phyloP scores from a whole-genome alignment of 2,797 vertebrate genomes.

The Meda fulgida region DNA sequence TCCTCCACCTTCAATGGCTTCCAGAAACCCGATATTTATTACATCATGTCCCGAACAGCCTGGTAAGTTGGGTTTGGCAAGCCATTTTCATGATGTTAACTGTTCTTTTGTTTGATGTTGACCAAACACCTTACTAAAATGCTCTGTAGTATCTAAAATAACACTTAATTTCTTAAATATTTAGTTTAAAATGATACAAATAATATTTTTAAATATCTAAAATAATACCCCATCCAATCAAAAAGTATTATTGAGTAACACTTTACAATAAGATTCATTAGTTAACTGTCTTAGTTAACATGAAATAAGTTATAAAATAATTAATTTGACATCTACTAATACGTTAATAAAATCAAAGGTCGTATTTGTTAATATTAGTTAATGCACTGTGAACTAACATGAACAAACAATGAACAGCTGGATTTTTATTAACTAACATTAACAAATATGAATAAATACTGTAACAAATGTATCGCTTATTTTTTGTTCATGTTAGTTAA shows the following conservation, averaged over 20 bases:
- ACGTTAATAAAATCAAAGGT: no score
- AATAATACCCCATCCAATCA: neutral
- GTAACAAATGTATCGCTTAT: no score
- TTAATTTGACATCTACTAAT: no score
- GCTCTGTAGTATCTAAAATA: neutral
- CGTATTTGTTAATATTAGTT: no score
- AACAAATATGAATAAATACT: no score
- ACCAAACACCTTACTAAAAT: neutral
- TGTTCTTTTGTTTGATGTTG: neutral
- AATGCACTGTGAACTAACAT: no score
- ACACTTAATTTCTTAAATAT: neutral
- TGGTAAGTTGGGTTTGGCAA: conserved; percentile 81
- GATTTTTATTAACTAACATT: no score
- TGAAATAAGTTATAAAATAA: no score
- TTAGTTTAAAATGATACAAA: neutral
- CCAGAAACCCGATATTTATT: conserved; percentile 90
- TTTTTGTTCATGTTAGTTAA: no score
- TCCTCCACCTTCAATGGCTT: conserved; percentile 97
- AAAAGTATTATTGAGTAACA: neutral
- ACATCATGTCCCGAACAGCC: conserved; percentile 88
- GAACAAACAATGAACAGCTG: no score
- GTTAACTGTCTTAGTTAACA: no score
- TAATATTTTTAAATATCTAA: neutral
- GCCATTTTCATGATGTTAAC: neutral
- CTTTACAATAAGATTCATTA: no score